Evolutionary conservation across 2,797 vertebrate genomes (phyloP).

Genomic region (Tokudaia tokunoshimensis): DNA sequence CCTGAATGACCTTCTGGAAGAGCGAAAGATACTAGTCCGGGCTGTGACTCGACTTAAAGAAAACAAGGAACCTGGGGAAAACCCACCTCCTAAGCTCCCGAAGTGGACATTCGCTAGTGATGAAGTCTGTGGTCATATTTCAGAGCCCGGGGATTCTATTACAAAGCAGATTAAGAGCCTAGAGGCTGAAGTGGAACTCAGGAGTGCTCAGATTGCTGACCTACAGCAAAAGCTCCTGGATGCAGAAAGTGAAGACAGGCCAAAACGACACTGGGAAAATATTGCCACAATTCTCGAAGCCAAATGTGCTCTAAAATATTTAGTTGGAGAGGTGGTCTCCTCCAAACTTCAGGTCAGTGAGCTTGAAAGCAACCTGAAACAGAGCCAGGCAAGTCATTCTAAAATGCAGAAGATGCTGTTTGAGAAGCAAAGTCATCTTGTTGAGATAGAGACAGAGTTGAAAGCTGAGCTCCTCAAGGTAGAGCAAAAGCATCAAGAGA

Average conservation of each 20-base stretch:
- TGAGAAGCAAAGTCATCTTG: slow-evolving; percentile 91
- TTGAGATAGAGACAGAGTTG: slow-evolving; percentile 92
- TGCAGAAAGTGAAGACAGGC: slow-evolving; percentile 92
- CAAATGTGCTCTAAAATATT: slow-evolving; percentile 93
- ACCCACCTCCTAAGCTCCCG: slow-evolving; percentile 92
- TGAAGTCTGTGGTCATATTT: slow-evolving; percentile 87
- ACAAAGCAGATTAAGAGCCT: slow-evolving; percentile 95
- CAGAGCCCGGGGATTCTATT: slow-evolving; percentile 90
- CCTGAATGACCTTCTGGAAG: slow-evolving; percentile 95
- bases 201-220: slow-evolving; percentile 95
- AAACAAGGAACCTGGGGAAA: slow-evolving; percentile 92
- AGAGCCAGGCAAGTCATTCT: slow-evolving; percentile 90
- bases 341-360: slow-evolving; percentile 93
- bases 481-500: slow-evolving; percentile 95
- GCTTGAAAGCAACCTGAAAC: slow-evolving; percentile 93
- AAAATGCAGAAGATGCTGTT: slow-evolving; percentile 92
- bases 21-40: slow-evolving; percentile 94
- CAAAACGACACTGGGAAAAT: slow-evolving; percentile 93
- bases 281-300: slow-evolving; percentile 93
- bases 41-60: slow-evolving; percentile 94
- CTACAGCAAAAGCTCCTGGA: slow-evolving; percentile 97
- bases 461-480: slow-evolving; percentile 92
- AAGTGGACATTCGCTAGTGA: slow-evolving; percentile 93
- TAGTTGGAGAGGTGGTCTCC: slow-evolving; percentile 94
- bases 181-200: slow-evolving; percentile 95